phyloP scores from a whole-genome alignment of 1,140 invertebrate genomes.

The Hetaerina americana region DNA sequence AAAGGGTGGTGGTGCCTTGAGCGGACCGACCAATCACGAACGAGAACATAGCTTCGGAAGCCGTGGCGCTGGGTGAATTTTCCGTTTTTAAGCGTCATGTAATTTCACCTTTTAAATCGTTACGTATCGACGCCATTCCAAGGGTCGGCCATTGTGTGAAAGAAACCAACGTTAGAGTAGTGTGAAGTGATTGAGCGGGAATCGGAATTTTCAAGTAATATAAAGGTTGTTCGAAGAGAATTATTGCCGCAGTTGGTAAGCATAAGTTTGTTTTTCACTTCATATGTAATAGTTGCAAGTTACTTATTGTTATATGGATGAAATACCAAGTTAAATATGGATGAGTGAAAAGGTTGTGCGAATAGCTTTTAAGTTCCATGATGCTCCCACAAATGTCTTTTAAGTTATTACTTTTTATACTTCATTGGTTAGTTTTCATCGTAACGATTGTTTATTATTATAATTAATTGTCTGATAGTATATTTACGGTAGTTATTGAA shows the following conservation, averaged over 20 bases:
- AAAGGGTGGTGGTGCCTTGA: background rate
- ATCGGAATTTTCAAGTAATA: background rate
- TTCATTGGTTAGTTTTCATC: background rate
- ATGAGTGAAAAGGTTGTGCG: background rate
- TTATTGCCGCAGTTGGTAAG: background rate
- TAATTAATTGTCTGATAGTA: no score
- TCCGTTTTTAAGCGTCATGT: background rate
- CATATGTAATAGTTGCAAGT: background rate
- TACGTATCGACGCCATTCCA: conserved; percentile 1
- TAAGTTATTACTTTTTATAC: background rate
- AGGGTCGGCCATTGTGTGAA: conserved; percentile 5
- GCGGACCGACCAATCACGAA: background rate
- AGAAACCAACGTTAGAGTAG: conserved; percentile 5
- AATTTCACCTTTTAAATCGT: background rate
- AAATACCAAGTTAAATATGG: background rate
- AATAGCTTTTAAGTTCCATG: background rate
- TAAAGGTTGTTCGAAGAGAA: background rate
- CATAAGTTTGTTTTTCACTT: background rate
- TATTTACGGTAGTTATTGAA: no score
- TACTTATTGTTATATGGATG: background rate
- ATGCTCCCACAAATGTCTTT: background rate
- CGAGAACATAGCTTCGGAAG: background rate
- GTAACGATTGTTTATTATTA: no score
- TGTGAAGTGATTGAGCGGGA: background rate
- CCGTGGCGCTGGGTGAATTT: background rate